These are phyloP conservation scores for Hecatera dysodea DNA, from an alignment of 2,888 invertebrate species.

Conservation along the genomic window DNA sequence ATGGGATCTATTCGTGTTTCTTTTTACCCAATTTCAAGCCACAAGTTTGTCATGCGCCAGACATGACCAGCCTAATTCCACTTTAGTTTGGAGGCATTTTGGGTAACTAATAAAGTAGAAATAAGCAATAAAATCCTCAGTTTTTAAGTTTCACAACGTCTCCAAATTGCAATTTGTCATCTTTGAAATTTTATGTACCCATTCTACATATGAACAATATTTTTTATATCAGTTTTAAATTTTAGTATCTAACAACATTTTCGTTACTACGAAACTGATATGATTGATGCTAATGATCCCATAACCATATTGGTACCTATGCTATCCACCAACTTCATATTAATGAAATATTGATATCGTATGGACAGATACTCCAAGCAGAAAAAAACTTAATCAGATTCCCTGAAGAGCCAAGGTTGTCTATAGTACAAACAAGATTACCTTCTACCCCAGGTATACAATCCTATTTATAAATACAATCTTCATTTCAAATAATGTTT, in stretches of 20 bases:
- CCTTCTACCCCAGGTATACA: background rate
- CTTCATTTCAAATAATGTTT: constrained; percentile 57
- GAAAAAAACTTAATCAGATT: background rate
- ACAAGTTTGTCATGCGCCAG: too few relatives aligned
- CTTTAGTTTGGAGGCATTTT: too few relatives aligned
- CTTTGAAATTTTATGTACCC: background rate
- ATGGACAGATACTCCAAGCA: background rate
- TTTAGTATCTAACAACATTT: background rate
- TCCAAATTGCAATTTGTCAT: background rate
- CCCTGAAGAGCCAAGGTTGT: constrained; percentile 5
- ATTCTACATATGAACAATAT: too few relatives aligned
- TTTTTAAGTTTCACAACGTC: background rate
- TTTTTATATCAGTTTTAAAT: background rate
- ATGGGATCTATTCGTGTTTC: too few relatives aligned
- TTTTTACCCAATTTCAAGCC: too few relatives aligned
- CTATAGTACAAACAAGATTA: background rate
- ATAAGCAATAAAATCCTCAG: background rate
- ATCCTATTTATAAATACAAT: constrained; percentile 55
- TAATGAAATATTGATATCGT: background rate
- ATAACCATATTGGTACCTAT: background rate
- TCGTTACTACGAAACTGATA: background rate
- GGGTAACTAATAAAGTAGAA: background rate
- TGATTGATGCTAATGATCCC: constrained; percentile 3
- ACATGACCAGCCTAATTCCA: too few relatives aligned
- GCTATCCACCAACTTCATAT: background rate